A percentile compares a stretch with the other conserved stretches of the same genome.
Evolutionary conservation across 2,888 invertebrate species (phyloP).

Genomic region (Drosophila recens): DNA sequence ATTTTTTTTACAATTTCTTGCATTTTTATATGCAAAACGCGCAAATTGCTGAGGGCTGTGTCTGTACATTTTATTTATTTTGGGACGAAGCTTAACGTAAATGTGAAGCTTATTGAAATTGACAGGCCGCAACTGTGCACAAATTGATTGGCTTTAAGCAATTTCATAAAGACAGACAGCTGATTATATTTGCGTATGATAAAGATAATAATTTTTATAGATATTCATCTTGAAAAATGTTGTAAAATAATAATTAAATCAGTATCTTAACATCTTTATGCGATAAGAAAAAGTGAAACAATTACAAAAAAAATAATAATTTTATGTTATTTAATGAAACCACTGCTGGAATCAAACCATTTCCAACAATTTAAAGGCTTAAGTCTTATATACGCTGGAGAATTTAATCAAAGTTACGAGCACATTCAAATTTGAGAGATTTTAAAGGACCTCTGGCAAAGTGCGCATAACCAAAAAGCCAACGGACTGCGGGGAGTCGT

Average conservation of each 20-base stretch:
- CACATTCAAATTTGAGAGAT: background rate
- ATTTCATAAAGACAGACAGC: conserved; percentile 2
- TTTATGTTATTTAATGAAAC: background rate
- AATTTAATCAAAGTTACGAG: conserved; percentile 1
- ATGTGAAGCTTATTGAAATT: conserved; percentile 58
- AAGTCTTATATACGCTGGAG: conserved; percentile 8
- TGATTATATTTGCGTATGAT: conserved; percentile 9
- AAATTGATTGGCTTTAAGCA: conserved; percentile 61
- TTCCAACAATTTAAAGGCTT: background rate
- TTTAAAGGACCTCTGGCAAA: conserved; percentile 3
- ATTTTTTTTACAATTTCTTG: conserved; percentile 39
- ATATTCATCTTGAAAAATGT: background rate
- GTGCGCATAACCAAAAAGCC: conserved; percentile 31
- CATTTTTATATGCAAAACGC: conserved; percentile 46
- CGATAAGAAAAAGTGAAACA: no score
- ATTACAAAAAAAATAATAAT: background rate
- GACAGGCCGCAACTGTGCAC: conserved; percentile 50
- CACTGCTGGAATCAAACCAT: background rate
- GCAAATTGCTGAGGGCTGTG: conserved; percentile 12
- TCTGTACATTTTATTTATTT: conserved; percentile 20
- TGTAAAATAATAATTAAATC: background rate
- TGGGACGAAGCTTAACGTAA: conserved; percentile 23
- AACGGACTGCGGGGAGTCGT: conserved; percentile 44
- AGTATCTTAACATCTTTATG: background rate
- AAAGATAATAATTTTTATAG: background rate